Percentiles rank a stretch among this genome's conserved stretches.
Evolutionary conservation across 1,140 invertebrate species (phyloP).

Genomic region (Stenopsyche tienmushanensis): DNA sequence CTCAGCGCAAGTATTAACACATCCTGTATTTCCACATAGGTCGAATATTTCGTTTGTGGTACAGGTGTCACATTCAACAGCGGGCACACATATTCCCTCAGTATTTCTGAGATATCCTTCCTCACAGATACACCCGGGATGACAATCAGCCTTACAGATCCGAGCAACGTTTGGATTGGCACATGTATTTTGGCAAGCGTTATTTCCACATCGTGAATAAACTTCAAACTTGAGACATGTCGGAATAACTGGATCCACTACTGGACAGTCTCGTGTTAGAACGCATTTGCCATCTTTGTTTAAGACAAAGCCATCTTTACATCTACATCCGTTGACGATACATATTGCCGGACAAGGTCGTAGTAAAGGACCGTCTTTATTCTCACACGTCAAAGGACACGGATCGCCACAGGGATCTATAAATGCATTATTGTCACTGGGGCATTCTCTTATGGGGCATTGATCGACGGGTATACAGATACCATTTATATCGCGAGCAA

Average conservation of each 20-base stretch:
- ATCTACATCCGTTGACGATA: conserved; percentile 22
- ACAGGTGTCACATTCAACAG: conserved; percentile 2
- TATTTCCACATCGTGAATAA: conserved; percentile 21
- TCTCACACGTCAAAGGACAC: conserved; percentile 19
- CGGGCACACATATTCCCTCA: background rate
- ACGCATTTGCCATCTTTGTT: conserved; percentile 26
- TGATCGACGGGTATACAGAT: conserved; percentile 50
- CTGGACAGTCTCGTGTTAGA: conserved; percentile 12
- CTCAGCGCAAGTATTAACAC: conserved; percentile 30
- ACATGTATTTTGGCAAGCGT: conserved; percentile 28
- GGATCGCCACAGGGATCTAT: conserved; percentile 2
- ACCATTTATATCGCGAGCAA: conserved; percentile 23
- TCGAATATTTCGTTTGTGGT: conserved; percentile 11
- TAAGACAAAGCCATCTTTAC: conserved; percentile 25
- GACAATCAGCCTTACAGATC: conserved; percentile 13
- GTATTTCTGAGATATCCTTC: conserved; percentile 13
- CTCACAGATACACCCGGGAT: conserved; percentile 3
- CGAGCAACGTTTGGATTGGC: conserved; percentile 7
- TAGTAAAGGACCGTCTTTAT: background rate
- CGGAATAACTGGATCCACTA: background rate
- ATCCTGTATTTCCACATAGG: conserved; percentile 23
- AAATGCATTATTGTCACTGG: conserved; percentile 16
- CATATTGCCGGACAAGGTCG: conserved; percentile 13
- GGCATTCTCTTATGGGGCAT: conserved; percentile 36
- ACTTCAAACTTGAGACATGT: background rate